A percentile compares a stretch with the other conserved stretches of the same genome.
These are phyloP conservation scores for Helarctos malayanus DNA, from an alignment of 2,797 vertebrate genomes.

Conservation along the genomic window DNA sequence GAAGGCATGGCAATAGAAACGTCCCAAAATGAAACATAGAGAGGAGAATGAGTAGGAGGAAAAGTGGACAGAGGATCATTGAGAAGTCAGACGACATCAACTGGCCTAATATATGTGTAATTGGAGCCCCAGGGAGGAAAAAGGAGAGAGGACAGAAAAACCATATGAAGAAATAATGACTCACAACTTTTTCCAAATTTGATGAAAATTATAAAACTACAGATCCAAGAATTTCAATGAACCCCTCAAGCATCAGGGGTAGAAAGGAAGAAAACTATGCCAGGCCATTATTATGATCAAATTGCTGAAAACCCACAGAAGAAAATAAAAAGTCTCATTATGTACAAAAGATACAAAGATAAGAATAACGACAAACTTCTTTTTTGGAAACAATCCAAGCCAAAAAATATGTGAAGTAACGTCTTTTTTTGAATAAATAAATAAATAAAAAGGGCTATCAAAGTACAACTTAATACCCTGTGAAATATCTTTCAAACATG, in stretches of 20 bases:
- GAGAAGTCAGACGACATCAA: no score
- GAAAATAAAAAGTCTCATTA: neutral
- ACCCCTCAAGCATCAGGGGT: neutral
- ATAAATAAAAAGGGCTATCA: neutral
- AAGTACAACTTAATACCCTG: neutral
- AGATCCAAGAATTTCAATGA: neutral
- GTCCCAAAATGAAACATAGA: neutral
- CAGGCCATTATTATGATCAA: neutral
- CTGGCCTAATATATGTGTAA: accelerated
- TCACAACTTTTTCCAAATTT: neutral
- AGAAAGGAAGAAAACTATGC: neutral
- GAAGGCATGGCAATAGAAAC: neutral
- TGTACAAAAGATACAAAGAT: neutral
- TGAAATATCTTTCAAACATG: neutral
- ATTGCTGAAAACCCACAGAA: neutral
- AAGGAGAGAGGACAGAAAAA: neutral
- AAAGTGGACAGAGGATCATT: accelerated
- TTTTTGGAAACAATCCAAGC: neutral
- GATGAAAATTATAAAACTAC: neutral
- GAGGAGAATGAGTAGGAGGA: neutral
- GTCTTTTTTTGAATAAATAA: neutral
- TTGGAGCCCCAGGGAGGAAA: neutral
- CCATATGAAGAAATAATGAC: neutral
- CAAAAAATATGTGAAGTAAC: neutral
- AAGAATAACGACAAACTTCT: neutral